Percentiles rank a stretch among this genome's conserved stretches.
phyloP scores from a whole-genome alignment of 2,888 invertebrate species.

The Agriopis leucophaearia region DNA sequence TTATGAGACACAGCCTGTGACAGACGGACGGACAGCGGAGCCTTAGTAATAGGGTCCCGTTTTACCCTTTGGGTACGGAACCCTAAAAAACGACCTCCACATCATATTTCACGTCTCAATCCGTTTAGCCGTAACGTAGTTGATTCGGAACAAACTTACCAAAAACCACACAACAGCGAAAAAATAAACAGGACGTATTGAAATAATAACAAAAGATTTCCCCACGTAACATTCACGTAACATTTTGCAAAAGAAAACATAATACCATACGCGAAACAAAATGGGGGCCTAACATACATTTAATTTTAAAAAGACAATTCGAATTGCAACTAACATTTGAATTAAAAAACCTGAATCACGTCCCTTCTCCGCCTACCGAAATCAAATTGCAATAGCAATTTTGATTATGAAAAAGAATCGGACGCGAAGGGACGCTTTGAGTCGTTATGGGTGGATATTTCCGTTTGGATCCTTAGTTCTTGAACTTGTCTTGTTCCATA shows the following conservation, averaged over 20 bases:
- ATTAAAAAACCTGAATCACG: slow-evolving; percentile 63
- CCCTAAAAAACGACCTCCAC: too few species aligned
- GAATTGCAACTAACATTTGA: slow-evolving; percentile 52
- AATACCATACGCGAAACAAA: slow-evolving; percentile 70
- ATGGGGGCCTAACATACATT: slow-evolving; percentile 70
- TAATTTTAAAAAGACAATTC: slow-evolving; percentile 82
- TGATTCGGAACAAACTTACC: not conserved
- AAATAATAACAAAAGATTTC: slow-evolving; percentile 74
- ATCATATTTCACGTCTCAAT: too few species aligned
- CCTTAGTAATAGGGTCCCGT: too few species aligned
- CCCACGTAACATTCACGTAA: slow-evolving; percentile 81
- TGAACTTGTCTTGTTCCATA: slow-evolving; percentile 60
- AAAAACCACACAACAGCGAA: slow-evolving; percentile 34
- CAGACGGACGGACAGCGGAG: too few species aligned
- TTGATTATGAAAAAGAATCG: slow-evolving; percentile 63
- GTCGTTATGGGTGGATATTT: slow-evolving; percentile 79
- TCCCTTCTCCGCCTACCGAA: slow-evolving; percentile 68
- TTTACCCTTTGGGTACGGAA: too few species aligned
- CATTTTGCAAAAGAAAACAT: slow-evolving; percentile 71
- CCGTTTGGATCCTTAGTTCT: slow-evolving; percentile 72
- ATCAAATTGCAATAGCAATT: slow-evolving; percentile 81
- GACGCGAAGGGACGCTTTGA: slow-evolving; percentile 67
- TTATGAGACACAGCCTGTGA: too few species aligned
- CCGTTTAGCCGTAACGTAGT: too few species aligned
- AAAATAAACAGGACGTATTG: slow-evolving; percentile 56